phyloP scores from a whole-genome alignment of 2,113 vertebrate genomes.

The Maccullochella peelii region DNA sequence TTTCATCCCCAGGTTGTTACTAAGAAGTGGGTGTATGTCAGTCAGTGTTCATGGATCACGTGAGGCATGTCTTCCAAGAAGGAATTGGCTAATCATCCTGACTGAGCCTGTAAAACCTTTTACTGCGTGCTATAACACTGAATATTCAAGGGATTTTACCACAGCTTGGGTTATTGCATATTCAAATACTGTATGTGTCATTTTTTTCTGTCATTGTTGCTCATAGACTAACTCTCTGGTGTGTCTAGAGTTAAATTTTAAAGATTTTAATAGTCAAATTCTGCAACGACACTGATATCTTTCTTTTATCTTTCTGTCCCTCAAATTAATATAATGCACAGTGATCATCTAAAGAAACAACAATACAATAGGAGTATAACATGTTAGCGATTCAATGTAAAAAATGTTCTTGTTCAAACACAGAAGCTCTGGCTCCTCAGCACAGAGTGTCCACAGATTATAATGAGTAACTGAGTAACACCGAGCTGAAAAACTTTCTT shows the following conservation, averaged over 20 bases:
- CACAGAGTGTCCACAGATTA: not conserved
- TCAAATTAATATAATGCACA: not conserved
- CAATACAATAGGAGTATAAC: too few relatives aligned
- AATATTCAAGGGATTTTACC: conserved; percentile 46
- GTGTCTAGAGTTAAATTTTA: not conserved
- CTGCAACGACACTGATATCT: not conserved
- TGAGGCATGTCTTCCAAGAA: not conserved
- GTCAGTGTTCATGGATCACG: not conserved
- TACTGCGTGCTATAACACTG: conserved; percentile 1
- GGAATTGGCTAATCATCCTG: conserved; percentile 2
- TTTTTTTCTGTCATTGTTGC: conserved; percentile 5
- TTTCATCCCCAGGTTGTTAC: conserved; percentile 19
- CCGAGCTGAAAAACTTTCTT: too few relatives aligned
- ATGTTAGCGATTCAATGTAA: not conserved
- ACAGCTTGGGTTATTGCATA: conserved; percentile 25
- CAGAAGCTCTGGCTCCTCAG: not conserved
- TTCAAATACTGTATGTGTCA: conserved; percentile 20
- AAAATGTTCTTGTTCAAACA: too few relatives aligned
- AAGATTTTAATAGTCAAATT: not conserved
- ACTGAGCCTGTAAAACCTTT: conserved; percentile 31
- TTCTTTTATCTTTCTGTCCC: not conserved
- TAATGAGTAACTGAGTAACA: too few relatives aligned
- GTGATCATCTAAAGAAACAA: not conserved
- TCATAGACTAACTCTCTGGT: not conserved
- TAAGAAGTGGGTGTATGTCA: conserved; percentile 24